Percentiles rank a stretch among this genome's conserved stretches.
phyloP scores from a whole-genome alignment of 2,113 vertebrate genomes.

The Hippopotamus amphibius region DNA sequence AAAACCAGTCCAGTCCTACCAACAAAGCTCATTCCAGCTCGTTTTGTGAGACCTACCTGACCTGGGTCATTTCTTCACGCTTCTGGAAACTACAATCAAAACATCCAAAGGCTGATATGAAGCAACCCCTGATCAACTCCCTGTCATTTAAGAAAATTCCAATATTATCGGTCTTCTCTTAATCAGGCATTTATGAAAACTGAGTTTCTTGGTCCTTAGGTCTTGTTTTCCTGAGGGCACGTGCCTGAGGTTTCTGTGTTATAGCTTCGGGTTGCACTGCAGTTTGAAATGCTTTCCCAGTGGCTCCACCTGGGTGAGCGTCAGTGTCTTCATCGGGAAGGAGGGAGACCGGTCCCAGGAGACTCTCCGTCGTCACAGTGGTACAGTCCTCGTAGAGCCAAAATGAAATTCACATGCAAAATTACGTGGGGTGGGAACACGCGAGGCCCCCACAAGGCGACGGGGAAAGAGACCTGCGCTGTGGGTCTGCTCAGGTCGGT shows the following conservation, averaged over 20 bases:
- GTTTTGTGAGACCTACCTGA: neutral
- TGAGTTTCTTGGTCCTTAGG: neutral
- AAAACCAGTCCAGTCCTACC: neutral
- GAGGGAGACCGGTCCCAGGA: neutral
- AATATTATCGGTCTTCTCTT: neutral
- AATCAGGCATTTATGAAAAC: neutral
- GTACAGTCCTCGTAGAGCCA: neutral
- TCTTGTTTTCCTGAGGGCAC: neutral
- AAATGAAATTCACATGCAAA: neutral
- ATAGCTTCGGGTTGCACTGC: neutral
- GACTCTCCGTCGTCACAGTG: neutral
- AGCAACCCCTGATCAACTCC: neutral
- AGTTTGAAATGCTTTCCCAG: neutral
- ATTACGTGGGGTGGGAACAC: fast-evolving
- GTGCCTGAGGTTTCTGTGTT: neutral
- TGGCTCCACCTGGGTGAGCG: neutral
- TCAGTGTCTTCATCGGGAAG: neutral
- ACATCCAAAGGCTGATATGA: neutral
- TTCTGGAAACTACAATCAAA: neutral
- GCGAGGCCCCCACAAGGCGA: fast-evolving
- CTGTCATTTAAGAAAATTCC: neutral
- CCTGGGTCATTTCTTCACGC: neutral
- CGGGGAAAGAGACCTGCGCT: fast-evolving
- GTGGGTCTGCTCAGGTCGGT: neutral
- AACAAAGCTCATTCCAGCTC: neutral